Percentiles rank a stretch among this genome's conserved stretches.
These are phyloP conservation scores for Pheucticus melanocephalus DNA, from an alignment of 2,113 vertebrate genomes.

Conservation along the genomic window DNA sequence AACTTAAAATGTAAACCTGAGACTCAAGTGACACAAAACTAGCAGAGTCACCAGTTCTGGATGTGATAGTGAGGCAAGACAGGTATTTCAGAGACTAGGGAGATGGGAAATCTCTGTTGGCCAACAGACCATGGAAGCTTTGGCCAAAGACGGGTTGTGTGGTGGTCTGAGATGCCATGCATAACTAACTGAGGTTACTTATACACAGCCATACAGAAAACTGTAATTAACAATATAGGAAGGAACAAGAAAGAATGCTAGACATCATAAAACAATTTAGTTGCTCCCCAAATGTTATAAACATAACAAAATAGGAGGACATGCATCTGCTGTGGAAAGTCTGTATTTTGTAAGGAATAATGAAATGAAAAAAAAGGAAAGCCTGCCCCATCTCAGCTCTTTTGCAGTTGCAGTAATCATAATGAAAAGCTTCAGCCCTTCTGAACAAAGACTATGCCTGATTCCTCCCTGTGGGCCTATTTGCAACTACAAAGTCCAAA, in stretches of 20 bases:
- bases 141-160: neutral
- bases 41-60: neutral
- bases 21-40: neutral
- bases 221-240: neutral
- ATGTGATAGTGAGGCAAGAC: neutral
- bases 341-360: neutral
- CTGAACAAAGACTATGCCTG: neutral
- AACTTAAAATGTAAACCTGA: neutral
- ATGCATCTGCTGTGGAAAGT: neutral
- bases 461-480: neutral
- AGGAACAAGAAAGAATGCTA: neutral
- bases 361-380: neutral
- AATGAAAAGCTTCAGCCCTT: neutral
- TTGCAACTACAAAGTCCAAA: neutral
- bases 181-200: neutral
- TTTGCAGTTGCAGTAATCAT: neutral
- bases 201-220: neutral
- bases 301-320: neutral
- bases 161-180: neutral
- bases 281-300: neutral
- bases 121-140: neutral
- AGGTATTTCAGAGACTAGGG: neutral
- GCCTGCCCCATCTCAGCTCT: neutral
- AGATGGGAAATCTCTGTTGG: neutral
- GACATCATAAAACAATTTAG: neutral